A percentile compares a stretch with the other conserved stretches of the same genome.
These are phyloP conservation scores for Euplexia lucipara DNA, from an alignment of 2,888 invertebrate species.

Conservation along the genomic window DNA sequence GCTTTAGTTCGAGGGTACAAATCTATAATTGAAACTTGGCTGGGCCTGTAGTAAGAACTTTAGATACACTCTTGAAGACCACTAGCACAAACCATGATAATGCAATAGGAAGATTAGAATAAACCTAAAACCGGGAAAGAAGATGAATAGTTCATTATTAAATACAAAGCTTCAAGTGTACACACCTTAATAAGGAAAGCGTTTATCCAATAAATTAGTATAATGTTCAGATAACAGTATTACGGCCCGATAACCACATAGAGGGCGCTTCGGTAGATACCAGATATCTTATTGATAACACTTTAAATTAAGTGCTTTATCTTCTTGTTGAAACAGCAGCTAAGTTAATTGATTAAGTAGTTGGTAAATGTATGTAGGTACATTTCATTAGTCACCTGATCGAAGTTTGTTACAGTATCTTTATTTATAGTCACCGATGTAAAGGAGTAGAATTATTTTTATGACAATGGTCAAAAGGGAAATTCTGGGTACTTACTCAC, in stretches of 20 bases:
- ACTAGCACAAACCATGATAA: not conserved
- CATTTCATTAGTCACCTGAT: not conserved
- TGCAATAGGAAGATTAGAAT: not conserved
- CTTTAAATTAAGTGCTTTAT: constrained; percentile 26
- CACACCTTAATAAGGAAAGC: constrained; percentile 15
- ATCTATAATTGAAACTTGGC: too few relatives aligned
- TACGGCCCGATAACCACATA: constrained; percentile 9
- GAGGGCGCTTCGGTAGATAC: constrained; percentile 12
- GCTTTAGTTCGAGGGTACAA: too few relatives aligned
- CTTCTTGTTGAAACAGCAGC: not conserved
- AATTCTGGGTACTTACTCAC: too few relatives aligned
- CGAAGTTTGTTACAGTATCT: not conserved
- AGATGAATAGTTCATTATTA: too few relatives aligned
- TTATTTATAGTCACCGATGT: too few relatives aligned
- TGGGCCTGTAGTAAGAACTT: too few relatives aligned
- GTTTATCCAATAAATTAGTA: constrained; percentile 34
- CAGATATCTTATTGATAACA: constrained; percentile 25
- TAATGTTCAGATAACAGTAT: constrained; percentile 24
- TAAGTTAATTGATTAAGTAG: not conserved
- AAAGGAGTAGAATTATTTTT: too few relatives aligned
- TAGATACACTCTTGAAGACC: too few relatives aligned
- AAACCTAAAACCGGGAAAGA: not conserved
- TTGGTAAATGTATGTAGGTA: not conserved
- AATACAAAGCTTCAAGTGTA: constrained; percentile 9
- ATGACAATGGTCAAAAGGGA: too few relatives aligned